A percentile compares a stretch with the other conserved stretches of the same genome.
phyloP scores from a whole-genome alignment of 1,140 invertebrate genomes.

The Antheraea mylitta region DNA sequence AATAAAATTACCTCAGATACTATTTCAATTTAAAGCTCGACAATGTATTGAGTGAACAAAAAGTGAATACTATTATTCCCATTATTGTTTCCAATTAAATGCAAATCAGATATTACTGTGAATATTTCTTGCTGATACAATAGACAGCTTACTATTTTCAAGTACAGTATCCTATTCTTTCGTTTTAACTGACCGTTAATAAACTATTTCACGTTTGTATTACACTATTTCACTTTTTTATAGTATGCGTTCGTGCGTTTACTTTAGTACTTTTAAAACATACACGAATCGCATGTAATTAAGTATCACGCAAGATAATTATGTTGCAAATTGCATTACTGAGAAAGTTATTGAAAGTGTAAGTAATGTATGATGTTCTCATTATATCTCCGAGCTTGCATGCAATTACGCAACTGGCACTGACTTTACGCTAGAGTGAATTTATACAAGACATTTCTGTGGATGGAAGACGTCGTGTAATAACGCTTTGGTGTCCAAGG shows the following conservation, averaged over 20 bases:
- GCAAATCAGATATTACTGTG: no score
- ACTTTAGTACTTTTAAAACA: background rate
- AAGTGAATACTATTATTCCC: no score
- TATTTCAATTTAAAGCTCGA: no score
- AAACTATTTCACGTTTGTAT: background rate
- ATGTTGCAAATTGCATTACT: slow-evolving; percentile 1
- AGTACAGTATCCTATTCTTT: no score
- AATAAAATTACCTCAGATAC: no score
- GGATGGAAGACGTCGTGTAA: slow-evolving; percentile 65
- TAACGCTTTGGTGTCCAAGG: slow-evolving; percentile 68
- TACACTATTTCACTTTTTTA: no score
- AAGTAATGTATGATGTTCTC: background rate
- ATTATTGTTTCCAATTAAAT: no score
- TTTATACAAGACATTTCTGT: slow-evolving; percentile 75
- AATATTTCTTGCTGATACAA: no score
- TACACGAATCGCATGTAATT: background rate
- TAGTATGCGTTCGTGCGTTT: background rate
- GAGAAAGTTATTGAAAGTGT: background rate
- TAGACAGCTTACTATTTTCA: no score
- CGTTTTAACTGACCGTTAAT: background rate
- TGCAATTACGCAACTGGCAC: slow-evolving; percentile 54
- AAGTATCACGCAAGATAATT: background rate
- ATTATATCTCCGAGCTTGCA: slow-evolving; percentile 20
- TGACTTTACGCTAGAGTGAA: slow-evolving; percentile 61
- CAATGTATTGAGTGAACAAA: no score